These are phyloP conservation scores for Miniopterus natalensis DNA, from an alignment of 2,113 vertebrate genomes.

Conservation along the genomic window DNA sequence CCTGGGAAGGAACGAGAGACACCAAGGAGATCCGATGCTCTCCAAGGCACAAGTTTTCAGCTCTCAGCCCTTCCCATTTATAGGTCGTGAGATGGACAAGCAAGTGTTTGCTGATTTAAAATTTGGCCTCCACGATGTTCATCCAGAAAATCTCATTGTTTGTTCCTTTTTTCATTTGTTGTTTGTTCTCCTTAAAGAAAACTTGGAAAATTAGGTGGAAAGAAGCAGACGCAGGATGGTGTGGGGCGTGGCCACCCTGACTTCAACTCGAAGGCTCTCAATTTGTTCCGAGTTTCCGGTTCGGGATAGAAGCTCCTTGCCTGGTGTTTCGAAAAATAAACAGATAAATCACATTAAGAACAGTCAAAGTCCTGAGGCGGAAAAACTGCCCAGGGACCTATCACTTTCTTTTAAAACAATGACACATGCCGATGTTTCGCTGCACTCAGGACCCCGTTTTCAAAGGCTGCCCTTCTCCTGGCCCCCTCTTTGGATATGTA, in stretches of 20 bases:
- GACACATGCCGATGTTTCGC: background rate
- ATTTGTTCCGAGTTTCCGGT: background rate
- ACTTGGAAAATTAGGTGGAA: background rate
- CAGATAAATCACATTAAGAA: background rate
- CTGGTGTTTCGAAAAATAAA: background rate
- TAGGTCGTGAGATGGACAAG: background rate
- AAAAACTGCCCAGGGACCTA: background rate
- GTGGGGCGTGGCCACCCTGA: background rate
- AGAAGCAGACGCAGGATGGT: background rate
- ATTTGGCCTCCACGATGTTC: background rate
- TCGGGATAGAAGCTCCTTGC: background rate
- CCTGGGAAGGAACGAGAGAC: background rate
- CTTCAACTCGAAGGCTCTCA: background rate
- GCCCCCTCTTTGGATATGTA: constrained; percentile 76
- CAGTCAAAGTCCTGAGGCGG: background rate
- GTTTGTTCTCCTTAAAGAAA: background rate
- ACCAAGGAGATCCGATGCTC: too few relatives aligned
- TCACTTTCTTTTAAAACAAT: constrained; percentile 30
- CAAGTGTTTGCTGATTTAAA: background rate
- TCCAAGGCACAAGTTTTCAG: background rate
- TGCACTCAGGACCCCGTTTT: background rate
- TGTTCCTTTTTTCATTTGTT: background rate
- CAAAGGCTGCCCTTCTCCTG: background rate
- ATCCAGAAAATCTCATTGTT: background rate
- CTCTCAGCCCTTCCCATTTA: background rate